Conservation (phyloP, 2,113 vertebrate genomes). For the Rhegmatorhina hoffmannsi region DNA sequence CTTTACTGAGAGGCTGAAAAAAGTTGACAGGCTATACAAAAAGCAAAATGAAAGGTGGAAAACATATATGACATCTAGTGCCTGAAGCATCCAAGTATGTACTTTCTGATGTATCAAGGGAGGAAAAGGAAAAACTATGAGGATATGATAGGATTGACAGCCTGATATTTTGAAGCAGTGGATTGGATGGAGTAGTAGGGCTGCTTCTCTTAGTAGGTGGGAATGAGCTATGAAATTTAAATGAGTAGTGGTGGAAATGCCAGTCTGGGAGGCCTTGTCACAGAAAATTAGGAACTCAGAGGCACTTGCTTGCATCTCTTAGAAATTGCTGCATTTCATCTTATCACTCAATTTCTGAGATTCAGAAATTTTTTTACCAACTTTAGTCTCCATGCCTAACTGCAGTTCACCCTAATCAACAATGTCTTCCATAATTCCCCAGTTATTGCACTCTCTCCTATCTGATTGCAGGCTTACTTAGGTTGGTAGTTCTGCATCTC, state of each 20-base stretch:
- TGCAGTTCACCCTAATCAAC: neutral
- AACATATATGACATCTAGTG: neutral
- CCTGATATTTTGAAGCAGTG: neutral
- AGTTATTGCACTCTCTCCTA: neutral
- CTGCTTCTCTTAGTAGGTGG: neutral
- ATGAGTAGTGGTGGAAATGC: neutral
- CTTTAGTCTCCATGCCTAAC: neutral
- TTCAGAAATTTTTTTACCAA: neutral
- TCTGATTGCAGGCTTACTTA: neutral
- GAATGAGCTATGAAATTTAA: neutral
- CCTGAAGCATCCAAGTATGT: neutral
- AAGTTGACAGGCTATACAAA: neutral
- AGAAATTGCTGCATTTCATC: neutral
- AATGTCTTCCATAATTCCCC: neutral
- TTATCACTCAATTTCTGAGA: neutral
- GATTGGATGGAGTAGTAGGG: neutral
- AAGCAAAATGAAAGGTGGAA: neutral
- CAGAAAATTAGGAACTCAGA: neutral
- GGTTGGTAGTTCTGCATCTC: neutral
- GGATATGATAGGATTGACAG: neutral
- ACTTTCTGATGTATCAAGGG: neutral
- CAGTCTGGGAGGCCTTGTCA: neutral
- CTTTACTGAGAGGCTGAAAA: neutral
- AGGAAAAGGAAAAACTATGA: neutral
- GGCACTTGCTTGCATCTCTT: neutral